Base-by-base conservation (phyloP, 1,140 invertebrate species). In the Dinoponera quadriceps region DNA sequence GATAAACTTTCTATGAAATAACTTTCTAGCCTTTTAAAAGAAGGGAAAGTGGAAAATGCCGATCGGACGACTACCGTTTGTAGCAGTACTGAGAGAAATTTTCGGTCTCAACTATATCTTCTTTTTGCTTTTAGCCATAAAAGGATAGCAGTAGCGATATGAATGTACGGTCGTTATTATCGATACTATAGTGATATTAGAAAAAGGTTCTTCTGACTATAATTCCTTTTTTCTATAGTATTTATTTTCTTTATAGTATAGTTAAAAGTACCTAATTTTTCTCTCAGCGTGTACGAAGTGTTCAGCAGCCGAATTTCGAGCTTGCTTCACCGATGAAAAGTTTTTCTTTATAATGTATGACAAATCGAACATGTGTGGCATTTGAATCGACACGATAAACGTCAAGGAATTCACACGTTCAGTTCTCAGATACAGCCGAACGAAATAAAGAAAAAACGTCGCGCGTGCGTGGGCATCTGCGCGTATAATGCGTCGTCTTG, bases 1-100 rank as follows among this genome's bases (percentile, higher is more conserved):
- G 51, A 49, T 51, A 16, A 33, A 51, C 68, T 68, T 78, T 68
- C 16, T 38, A 55, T 18, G n/a, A 54, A 68, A 78, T 78, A 57
- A 55, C 54, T 57, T 78, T 14, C 63, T 69, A 29, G 20, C 63
- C 20, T 22, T 78, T 78, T 78, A 44, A n/a, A n/a, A 44, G 20
- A 3, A 11, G 49, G 13, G 20, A 38, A 77, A 66, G 29, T 54
- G 25, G 7, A 25, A 78, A 68, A 55, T 33, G 38, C 22, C 66
- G 16, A 22, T 68, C 63, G 63, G 63, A 55, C 16, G 25, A 49
- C 59, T 75, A 38, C 65, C 51, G 44, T 49, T 51, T 63, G 49
- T 49, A 51, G 20, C 59, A 62, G 38, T 29, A 74, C 20, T 27
- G 16, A 25, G 1, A 51, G 44, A 63, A 16, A 49, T n/a, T n/a